Base-by-base conservation (phyloP, 2,113 vertebrate genomes). In the Tapirus terrestris region DNA sequence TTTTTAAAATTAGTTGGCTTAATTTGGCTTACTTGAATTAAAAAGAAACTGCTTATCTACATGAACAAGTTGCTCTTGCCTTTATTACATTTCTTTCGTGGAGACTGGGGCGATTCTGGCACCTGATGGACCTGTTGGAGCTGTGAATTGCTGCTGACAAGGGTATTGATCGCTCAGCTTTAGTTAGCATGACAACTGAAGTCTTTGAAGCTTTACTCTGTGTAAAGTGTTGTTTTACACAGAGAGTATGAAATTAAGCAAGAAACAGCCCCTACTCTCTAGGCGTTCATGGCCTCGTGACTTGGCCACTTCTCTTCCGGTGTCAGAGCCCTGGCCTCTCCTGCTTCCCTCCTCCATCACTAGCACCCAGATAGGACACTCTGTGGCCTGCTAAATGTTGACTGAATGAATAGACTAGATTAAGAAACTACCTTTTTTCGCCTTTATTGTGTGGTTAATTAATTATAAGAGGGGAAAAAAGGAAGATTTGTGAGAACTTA, bases 1-100 rank as follows among this genome's bases (percentile, higher is more conserved):
- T 96, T 96, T 96, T 75, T 8, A 77, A 53, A 96, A 39, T 80
- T 81, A 65, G 48, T 85, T 73, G 45, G 21, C 31, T 90, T 73
- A 84, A 58, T 91, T 72, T 86, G 63, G 56, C 31, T 85, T 85
- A 10, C 70, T 67, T 84, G 70, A 93, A 90, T 80, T 60, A n/a
- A 85, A 61, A 91, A 67, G 80, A 86, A 63, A 90, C 48, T 39
- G 14, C 11, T 33, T 92, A 48, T 48, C 31, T 73, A 3, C 21
- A 8, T 73, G 92, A 94, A 65, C 39, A 89, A 65, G 51, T 75
- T 56, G 18, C 31, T 70, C 36, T 70, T 85, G 48, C 56, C 80
- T 39, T 80, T 88, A 53, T 39, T 79, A 33, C 4, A 10, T 77
- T 88, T 95, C 75, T 67, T 90, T 90, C 21, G 18, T 53, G 9